phyloP scores from a whole-genome alignment of 2,113 vertebrate genomes.

The Orthonyx spaldingii region DNA sequence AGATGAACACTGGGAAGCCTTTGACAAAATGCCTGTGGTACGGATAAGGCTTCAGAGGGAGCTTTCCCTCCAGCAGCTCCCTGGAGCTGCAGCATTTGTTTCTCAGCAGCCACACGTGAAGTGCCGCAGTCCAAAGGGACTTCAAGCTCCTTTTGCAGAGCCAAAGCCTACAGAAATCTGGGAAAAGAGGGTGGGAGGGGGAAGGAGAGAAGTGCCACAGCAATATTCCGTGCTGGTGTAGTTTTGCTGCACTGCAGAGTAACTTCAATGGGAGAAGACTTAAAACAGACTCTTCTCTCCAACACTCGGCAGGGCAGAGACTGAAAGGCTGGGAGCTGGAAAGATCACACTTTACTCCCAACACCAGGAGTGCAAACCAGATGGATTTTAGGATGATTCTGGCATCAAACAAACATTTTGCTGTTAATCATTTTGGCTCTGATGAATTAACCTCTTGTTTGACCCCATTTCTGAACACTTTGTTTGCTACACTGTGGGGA shows the following conservation, averaged over 20 bases:
- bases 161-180: background rate
- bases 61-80: background rate
- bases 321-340: background rate
- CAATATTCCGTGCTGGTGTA: background rate
- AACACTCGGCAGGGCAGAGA: background rate
- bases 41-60: background rate
- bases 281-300: background rate
- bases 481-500: background rate
- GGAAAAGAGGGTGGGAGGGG: background rate
- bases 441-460: background rate
- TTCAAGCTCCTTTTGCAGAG: background rate
- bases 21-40: background rate
- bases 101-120: background rate
- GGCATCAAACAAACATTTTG: background rate
- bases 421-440: background rate
- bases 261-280: background rate
- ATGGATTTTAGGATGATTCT: background rate
- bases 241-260: background rate
- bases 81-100: background rate
- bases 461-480: background rate
- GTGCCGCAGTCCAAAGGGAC: background rate
- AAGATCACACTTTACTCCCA: background rate
- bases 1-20: background rate
- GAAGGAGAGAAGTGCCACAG: background rate
- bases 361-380: background rate